Evolutionary conservation across 2,797 vertebrate species (phyloP).

Genomic region (Falco biarmicus): DNA sequence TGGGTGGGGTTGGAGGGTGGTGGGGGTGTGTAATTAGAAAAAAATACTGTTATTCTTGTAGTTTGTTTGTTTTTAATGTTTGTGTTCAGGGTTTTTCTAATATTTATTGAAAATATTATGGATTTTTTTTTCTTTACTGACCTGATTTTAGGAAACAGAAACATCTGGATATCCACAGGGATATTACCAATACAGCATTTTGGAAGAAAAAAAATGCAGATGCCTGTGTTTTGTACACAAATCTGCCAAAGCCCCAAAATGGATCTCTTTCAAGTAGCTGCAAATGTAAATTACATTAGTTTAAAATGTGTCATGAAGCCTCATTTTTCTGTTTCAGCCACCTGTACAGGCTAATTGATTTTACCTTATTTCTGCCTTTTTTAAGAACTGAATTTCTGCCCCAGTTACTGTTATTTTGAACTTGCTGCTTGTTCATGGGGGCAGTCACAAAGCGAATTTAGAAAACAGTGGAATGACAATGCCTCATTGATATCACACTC

Average conservation of each 20-base stretch:
- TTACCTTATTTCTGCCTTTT: not conserved
- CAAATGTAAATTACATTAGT: not conserved
- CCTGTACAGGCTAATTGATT: not conserved
- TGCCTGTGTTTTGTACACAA: not conserved
- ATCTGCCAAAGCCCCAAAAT: not conserved
- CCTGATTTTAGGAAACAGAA: not conserved
- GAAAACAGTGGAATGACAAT: not conserved
- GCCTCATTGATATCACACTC: constrained; percentile 26
- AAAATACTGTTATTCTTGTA: not conserved
- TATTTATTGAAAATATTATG: not conserved
- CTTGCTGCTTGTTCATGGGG: not conserved
- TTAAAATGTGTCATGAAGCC: not conserved
- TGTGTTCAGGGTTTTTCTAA: not conserved
- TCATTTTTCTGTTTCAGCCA: constrained; percentile 12
- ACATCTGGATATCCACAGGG: not conserved
- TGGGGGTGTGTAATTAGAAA: not conserved
- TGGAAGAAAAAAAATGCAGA: not conserved
- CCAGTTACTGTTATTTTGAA: not conserved
- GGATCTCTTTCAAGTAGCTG: not conserved
- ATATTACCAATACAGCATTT: not conserved
- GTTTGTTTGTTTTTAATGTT: not conserved
- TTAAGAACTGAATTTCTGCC: not conserved
- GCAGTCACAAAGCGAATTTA: not conserved
- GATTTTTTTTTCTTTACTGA: not conserved
- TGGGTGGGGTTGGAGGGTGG: no score